Evolutionary conservation across 2,888 invertebrate genomes (phyloP).

Genomic region (Parelbella ahira): DNA sequence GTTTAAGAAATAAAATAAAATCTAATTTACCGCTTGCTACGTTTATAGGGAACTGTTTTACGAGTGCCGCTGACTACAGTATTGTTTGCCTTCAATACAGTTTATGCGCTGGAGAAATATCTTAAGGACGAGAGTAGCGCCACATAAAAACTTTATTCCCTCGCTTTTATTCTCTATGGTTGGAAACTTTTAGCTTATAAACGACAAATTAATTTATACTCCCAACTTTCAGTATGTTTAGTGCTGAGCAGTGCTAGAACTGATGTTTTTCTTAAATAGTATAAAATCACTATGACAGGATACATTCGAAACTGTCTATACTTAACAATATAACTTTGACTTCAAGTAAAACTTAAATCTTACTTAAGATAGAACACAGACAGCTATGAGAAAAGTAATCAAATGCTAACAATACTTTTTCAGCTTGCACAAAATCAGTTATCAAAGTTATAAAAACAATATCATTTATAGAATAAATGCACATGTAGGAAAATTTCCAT

Average conservation of each 20-base stretch:
- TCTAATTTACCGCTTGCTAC: slow-evolving; percentile 76
- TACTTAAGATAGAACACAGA: no score
- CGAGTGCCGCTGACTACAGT: slow-evolving; percentile 61
- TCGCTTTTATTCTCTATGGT: slow-evolving; percentile 20
- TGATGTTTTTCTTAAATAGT: no score
- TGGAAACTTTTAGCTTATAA: slow-evolving; percentile 19
- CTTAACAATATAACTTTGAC: no score
- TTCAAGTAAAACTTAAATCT: no score
- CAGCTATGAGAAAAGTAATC: no score
- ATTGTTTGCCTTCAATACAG: slow-evolving; percentile 66
- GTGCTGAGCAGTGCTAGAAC: no score
- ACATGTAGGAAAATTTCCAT: background rate
- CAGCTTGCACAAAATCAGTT: no score
- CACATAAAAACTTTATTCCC: slow-evolving; percentile 23
- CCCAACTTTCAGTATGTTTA: no score
- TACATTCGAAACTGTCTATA: no score
- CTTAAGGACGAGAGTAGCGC: slow-evolving; percentile 16
- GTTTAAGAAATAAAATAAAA: slow-evolving; percentile 79
- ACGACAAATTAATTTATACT: slow-evolving; percentile 19
- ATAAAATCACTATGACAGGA: no score
- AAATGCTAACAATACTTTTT: no score
- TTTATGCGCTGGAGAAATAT: slow-evolving; percentile 52
- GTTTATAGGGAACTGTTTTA: slow-evolving; percentile 71
- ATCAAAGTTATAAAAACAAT: no score
- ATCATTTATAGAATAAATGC: background rate